Base-by-base conservation (phyloP, 2,888 invertebrate species). In the Megaustenia siamemsis region DNA sequence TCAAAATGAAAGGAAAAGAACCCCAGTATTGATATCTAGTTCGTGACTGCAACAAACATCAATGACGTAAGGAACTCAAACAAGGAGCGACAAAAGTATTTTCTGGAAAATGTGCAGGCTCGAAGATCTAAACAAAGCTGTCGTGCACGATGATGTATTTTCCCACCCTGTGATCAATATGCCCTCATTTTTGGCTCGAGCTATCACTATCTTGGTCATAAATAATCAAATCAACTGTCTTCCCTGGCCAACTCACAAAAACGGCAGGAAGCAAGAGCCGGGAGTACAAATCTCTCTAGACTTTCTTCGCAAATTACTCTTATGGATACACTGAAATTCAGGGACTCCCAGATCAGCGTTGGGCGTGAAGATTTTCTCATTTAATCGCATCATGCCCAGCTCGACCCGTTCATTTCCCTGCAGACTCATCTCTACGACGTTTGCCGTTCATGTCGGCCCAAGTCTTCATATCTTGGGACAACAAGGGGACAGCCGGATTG, bases 131-230 rank as follows among this genome's bases (percentile, higher is more conserved):
- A 71, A 71, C 81, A 53, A 81, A 81, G 18, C 38, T 71, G 71
- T 71, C 81, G 66, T 71, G 40, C 21, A 6, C 28, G 49, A 69
- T 73, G 71, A 81, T 71, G 63, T 75, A 82, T 82, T 75, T 63
- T 68, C 63, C 28, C 38, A 45, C 66, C 73, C 49, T 32, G n/a
- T 38, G 75, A 75, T 75, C 82, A 75, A 82, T 75, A 60, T 49
- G 43, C 56, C 69, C 53, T 81, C 71, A 28, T 69, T 35, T 56
- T 53, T 81, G 81, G 71, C 56, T 49, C 18, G 49, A 38, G 53
- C 56, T 69, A 81, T 81, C 81, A 81, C 71, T 71, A 71, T 81
- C 81, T 49, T 71, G 82, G 63, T 82, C 82, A 82, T 82, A 82
- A 82, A 75, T 82, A 82, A 82, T 82, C 82, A 73, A 82, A 75